phyloP scores from a whole-genome alignment of 2,888 invertebrate genomes.

The Trachelus stipa region DNA sequence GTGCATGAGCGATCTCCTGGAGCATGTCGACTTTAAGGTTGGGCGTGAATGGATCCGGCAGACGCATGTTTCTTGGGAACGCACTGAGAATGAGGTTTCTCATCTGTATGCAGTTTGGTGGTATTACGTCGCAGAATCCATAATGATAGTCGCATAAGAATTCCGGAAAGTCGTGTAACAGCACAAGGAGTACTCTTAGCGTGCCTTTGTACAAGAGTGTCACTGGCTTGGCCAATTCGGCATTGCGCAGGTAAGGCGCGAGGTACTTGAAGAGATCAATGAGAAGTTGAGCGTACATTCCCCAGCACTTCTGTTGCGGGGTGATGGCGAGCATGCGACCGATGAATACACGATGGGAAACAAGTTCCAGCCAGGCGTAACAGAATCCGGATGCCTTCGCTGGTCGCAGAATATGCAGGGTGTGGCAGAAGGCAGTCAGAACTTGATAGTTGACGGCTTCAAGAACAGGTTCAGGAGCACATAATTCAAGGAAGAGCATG shows the following conservation, averaged over 20 bases:
- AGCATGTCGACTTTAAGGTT: constrained; percentile 94
- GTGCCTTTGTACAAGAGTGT: constrained; percentile 96
- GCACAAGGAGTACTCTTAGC: constrained; percentile 90
- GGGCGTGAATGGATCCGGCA: constrained; percentile 99
- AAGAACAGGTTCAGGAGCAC: constrained; percentile 90
- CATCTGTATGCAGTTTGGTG: constrained; percentile 99
- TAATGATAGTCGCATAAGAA: constrained; percentile 99
- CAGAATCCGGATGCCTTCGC: constrained; percentile 95
- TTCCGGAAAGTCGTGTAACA: constrained; percentile 99
- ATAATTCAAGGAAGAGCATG: constrained; percentile 96
- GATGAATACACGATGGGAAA: constrained; percentile 96
- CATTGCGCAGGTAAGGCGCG: constrained; percentile 96
- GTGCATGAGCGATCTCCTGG: constrained; percentile 88
- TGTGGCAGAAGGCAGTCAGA: constrained; percentile 95
- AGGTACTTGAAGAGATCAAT: constrained; percentile 97
- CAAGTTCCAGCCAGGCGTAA: constrained; percentile 97
- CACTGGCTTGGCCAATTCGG: constrained; percentile 94
- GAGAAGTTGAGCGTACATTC: constrained; percentile 95
- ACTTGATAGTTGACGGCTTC: constrained; percentile 96
- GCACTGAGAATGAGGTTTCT: constrained; percentile 97
- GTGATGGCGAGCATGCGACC: constrained; percentile 91
- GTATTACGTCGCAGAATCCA: constrained; percentile 98
- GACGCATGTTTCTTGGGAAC: constrained; percentile 96
- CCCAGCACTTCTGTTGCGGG: constrained; percentile 96
- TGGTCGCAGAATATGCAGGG: constrained; percentile 92